A percentile compares a stretch with the other conserved stretches of the same genome.
Evolutionary conservation across 2,888 invertebrate genomes (phyloP).

Genomic region (Cheilosia soror): DNA sequence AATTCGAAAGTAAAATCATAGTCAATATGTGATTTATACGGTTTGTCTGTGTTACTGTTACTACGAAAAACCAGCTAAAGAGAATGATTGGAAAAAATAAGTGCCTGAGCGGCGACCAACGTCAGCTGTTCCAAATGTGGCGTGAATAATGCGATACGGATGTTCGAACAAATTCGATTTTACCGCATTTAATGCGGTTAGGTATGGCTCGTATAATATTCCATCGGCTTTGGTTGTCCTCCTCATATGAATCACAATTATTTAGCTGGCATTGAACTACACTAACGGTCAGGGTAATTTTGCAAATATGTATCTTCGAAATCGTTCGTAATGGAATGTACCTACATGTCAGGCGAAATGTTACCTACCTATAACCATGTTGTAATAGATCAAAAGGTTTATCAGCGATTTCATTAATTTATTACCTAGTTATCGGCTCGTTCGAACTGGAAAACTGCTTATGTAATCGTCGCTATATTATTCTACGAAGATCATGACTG

Average conservation of each 20-base stretch:
- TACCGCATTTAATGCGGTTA: constrained; percentile 7
- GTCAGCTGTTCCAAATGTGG: constrained; percentile 6
- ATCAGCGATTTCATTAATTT: no score
- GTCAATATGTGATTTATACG: not conserved
- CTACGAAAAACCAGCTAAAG: not conserved
- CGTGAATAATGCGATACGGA: constrained; percentile 31
- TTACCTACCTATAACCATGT: no score
- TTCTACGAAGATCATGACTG: no score
- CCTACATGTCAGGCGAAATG: no score
- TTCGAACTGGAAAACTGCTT: no score
- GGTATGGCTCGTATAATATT: not conserved
- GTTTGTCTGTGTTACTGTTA: constrained; percentile 2
- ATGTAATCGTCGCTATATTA: no score
- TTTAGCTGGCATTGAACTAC: no score
- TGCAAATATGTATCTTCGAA: no score
- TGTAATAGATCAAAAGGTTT: no score
- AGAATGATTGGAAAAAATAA: not conserved
- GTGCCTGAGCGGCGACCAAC: not conserved
- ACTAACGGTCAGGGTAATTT: no score
- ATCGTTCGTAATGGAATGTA: no score
- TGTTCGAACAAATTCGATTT: constrained; percentile 16
- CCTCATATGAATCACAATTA: not conserved
- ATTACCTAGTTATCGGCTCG: no score
- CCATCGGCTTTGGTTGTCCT: not conserved
- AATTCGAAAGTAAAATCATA: constrained; percentile 17